Conservation (phyloP, 2,113 vertebrate genomes). For the Coptodon bakossiorum region DNA sequence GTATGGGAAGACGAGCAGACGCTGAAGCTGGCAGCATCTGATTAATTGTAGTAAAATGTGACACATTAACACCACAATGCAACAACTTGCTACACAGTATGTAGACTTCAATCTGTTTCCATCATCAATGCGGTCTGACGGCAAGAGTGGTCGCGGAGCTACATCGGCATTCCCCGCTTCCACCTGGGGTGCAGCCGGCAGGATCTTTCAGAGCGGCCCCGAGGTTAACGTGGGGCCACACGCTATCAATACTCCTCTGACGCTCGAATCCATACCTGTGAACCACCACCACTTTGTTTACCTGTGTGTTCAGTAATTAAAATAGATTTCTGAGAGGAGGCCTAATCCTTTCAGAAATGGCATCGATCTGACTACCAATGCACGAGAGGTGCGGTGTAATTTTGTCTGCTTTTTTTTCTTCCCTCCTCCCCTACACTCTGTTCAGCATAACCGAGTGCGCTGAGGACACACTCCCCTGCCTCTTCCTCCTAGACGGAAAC, state of each 20-base stretch:
- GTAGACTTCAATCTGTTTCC: not conserved
- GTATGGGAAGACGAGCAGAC: not conserved
- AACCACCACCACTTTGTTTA: constrained; percentile 58
- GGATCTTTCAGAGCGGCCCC: constrained; percentile 10
- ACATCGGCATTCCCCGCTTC: constrained; percentile 5
- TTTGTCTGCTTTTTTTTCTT: not conserved
- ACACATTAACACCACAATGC: not conserved
- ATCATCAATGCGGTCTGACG: not conserved
- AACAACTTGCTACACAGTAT: not conserved
- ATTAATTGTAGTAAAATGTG: not conserved
- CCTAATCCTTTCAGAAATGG: constrained; percentile 67
- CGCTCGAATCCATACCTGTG: constrained; percentile 48
- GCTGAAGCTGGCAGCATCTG: not conserved
- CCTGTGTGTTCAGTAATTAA: constrained; percentile 69
- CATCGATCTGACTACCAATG: constrained; percentile 47
- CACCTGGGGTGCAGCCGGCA: constrained; percentile 15
- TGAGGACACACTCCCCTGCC: not conserved
- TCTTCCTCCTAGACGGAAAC: constrained; percentile 33
- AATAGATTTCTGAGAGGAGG: constrained; percentile 66
- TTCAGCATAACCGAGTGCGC: not conserved
- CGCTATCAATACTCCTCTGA: constrained; percentile 49
- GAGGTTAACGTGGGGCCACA: constrained; percentile 58
- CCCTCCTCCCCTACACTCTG: not conserved
- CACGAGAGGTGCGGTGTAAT: constrained; percentile 8
- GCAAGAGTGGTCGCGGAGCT: not conserved